Conservation (phyloP, 2,888 invertebrate genomes). For the Sphaeridia pumilis region DNA sequence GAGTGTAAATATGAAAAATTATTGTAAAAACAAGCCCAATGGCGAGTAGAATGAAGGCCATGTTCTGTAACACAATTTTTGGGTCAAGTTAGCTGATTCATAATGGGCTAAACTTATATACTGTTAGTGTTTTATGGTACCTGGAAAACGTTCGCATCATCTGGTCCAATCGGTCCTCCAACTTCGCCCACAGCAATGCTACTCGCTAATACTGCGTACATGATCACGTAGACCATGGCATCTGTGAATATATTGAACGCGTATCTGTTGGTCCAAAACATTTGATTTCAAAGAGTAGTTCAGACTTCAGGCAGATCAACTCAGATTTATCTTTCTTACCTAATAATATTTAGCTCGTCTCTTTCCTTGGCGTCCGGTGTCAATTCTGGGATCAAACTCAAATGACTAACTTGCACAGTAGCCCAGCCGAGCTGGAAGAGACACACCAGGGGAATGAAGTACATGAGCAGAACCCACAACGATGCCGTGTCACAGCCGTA, state of each 20-base stretch:
- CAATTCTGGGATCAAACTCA: slow-evolving; percentile 45
- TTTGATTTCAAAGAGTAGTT: neutral
- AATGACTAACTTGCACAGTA: slow-evolving; percentile 46
- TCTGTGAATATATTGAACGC: slow-evolving; percentile 13
- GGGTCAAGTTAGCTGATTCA: neutral
- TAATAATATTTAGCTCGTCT: slow-evolving; percentile 41
- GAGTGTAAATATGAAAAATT: slow-evolving; percentile 36
- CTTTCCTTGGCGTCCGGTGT: slow-evolving; percentile 39
- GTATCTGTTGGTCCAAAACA: neutral
- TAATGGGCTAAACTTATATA: neutral
- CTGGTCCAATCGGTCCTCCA: slow-evolving; percentile 21
- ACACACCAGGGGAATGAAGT: slow-evolving; percentile 40
- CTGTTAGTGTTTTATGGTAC: slow-evolving; percentile 20
- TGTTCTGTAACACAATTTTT: slow-evolving; percentile 29
- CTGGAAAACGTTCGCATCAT: slow-evolving; percentile 33
- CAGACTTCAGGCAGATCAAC: neutral
- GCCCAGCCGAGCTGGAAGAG: slow-evolving; percentile 49
- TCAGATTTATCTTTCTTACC: slow-evolving; percentile 32
- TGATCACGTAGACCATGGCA: slow-evolving; percentile 18
- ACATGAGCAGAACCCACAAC: slow-evolving; percentile 39
- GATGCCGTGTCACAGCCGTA: slow-evolving; percentile 36
- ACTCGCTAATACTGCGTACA: slow-evolving; percentile 6
- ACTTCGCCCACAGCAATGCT: neutral
- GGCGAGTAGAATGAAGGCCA: slow-evolving; percentile 36
- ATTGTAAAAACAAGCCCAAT: slow-evolving; percentile 36